Conservation (phyloP, 1,140 invertebrate species). For the Drepana arcuata region DNA sequence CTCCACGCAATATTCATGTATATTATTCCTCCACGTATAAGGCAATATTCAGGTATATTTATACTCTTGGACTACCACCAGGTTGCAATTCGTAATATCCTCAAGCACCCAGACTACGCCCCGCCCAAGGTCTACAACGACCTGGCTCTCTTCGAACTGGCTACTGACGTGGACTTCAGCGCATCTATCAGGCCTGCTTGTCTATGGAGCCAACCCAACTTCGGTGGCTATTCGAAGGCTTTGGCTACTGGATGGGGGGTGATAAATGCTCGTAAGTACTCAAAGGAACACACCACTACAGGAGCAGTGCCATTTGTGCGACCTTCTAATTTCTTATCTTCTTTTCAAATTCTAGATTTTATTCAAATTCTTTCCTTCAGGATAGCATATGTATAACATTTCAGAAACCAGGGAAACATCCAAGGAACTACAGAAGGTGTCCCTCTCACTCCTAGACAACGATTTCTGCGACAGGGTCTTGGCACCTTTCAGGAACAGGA, state of each 20-base stretch:
- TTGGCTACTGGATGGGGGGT: slow-evolving; percentile 55
- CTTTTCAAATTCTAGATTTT: too few relatives aligned
- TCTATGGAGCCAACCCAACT: slow-evolving; percentile 30
- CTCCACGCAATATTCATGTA: too few relatives aligned
- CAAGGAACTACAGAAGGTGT: slow-evolving; percentile 78
- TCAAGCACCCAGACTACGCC: slow-evolving; percentile 34
- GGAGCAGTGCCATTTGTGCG: too few relatives aligned
- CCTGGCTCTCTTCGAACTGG: slow-evolving; percentile 42
- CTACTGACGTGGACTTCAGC: slow-evolving; percentile 34
- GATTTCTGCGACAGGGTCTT: slow-evolving; percentile 71
- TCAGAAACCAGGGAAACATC: slow-evolving; percentile 51
- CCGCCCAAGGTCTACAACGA: slow-evolving; percentile 44
- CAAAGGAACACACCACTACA: too few relatives aligned
- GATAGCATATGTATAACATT: background rate
- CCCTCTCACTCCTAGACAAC: slow-evolving; percentile 73
- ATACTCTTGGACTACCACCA: too few relatives aligned
- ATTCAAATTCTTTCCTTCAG: background rate
- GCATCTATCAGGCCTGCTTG: slow-evolving; percentile 40
- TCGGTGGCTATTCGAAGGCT: slow-evolving; percentile 21
- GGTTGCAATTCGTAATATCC: slow-evolving; percentile 40
- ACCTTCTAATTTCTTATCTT: background rate
- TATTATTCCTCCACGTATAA: too few relatives aligned
- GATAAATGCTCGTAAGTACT: slow-evolving; percentile 26
- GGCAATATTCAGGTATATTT: too few relatives aligned
- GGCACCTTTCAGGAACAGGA: slow-evolving; percentile 50